Base-by-base conservation (phyloP, 2,113 vertebrate genomes). In the Sylvicapra grimmia region DNA sequence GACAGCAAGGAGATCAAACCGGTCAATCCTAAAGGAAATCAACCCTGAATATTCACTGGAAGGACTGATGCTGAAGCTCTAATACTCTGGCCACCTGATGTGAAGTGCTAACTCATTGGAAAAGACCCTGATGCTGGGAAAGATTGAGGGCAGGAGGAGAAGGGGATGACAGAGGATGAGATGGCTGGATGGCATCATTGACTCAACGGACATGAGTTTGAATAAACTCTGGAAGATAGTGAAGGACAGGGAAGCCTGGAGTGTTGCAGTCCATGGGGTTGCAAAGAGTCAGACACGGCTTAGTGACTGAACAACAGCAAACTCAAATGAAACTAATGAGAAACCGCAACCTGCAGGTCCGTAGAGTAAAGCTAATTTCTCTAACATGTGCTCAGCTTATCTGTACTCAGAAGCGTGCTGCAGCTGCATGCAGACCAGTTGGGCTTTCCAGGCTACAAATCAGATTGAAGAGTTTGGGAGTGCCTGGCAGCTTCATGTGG, bases 401-500 rank as follows among this genome's bases (percentile, higher is more conserved):
- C 53, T 6, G 40, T 25, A 12, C 13, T 6, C 15, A 0, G 5
- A 54, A 75, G 16, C 1, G 1, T 10, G 49, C 1, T 27, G 49
- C 47, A 5, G 1, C 19, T 36, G 12, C 19, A 8, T 6, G 36
- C 47, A 56, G 8, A 72, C 31, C 18, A 11, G 1, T 0, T 5
- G 21, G 89, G n/a, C 25, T 31, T 36, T 31, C 11, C 1, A 87
- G 44, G 44, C 13, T 53, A 19, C 14, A 63, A 47, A 53, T 13
- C 0, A 1, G 59, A 87, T 8, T 12, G 75, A n/a, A 75, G 75
- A 3, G 14, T 53, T 4, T 40, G 54, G 44, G 61, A 56, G 40
- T 23, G 4, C 36, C 6, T 14, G 33, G 51, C 6, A n/a, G n/a
- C 36, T 51, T 7, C 0, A 4, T 3, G 0, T 0, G 18, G 40